These are phyloP conservation scores for Perodicticus potto DNA, from an alignment of 2,797 vertebrate genomes.

Conservation along the genomic window DNA sequence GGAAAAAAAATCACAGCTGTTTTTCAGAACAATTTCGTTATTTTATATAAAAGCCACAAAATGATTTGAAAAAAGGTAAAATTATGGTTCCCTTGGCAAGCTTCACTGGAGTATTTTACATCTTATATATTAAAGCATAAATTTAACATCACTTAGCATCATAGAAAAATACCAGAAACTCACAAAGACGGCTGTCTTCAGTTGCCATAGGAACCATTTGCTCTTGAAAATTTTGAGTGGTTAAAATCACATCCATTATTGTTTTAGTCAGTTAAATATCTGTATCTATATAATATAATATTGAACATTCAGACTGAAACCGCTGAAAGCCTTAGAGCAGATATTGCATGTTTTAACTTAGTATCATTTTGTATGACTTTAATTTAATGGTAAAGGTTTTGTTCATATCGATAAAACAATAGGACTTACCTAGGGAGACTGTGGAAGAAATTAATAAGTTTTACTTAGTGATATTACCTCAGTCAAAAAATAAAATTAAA, in stretches of 20 bases:
- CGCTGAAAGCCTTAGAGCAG: neutral
- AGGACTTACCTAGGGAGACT: neutral
- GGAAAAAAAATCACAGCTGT: constrained; percentile 12
- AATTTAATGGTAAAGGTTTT: constrained; percentile 56
- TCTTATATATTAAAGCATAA: constrained; percentile 86
- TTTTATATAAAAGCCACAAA: constrained; percentile 68
- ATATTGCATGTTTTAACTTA: neutral
- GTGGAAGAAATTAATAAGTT: constrained; percentile 1
- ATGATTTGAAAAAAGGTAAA: constrained; percentile 80
- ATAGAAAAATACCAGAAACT: constrained; percentile 84
- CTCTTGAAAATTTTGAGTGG: constrained; percentile 71
- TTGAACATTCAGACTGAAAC: neutral
- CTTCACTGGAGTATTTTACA: constrained; percentile 83
- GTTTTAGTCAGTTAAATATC: constrained; percentile 63
- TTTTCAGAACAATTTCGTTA: constrained; percentile 58
- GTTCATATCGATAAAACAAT: neutral
- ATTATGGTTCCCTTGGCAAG: constrained; percentile 85
- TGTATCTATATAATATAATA: neutral
- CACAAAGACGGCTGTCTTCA: constrained; percentile 76
- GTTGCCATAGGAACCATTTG: constrained; percentile 82
- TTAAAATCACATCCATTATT: constrained; percentile 75
- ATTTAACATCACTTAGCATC: constrained; percentile 87
- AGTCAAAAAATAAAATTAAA: neutral
- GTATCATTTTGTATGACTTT: neutral
- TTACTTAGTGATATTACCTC: neutral